phyloP scores from a whole-genome alignment of 2,113 vertebrate genomes.

The Crotalus tigris region DNA sequence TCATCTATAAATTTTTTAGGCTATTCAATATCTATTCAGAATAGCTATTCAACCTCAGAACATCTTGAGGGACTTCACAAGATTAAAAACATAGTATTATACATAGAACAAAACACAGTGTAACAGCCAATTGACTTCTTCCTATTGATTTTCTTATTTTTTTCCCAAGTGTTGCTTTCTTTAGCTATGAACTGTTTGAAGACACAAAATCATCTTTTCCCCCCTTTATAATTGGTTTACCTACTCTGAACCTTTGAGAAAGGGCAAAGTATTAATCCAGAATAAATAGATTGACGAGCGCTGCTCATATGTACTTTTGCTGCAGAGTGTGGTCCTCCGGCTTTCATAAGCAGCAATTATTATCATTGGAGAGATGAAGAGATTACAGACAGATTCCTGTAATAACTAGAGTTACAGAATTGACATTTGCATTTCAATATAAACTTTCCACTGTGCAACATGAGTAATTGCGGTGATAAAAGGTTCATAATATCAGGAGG shows the following conservation, averaged over 20 bases:
- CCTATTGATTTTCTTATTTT: not conserved
- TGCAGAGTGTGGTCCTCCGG: not conserved
- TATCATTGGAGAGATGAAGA: slow-evolving; percentile 2
- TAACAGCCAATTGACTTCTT: not conserved
- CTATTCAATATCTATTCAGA: not conserved
- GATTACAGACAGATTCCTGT: slow-evolving; percentile 14
- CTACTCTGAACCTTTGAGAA: not conserved
- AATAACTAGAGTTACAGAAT: slow-evolving; percentile 12
- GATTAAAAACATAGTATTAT: not conserved
- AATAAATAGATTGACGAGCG: not conserved
- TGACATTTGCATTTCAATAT: slow-evolving; percentile 52
- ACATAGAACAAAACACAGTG: not conserved
- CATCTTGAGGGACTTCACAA: not conserved
- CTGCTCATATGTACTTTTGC: not conserved
- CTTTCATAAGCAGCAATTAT: not conserved
- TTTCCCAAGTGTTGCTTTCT: not conserved
- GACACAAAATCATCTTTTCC: not conserved
- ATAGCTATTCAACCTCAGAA: not conserved
- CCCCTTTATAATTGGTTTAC: not conserved
- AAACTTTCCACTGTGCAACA: slow-evolving; percentile 54
- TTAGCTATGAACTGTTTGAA: not conserved
- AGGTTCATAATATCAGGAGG: slow-evolving; percentile 39
- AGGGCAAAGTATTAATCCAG: not conserved
- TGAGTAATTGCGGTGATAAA: slow-evolving; percentile 56
- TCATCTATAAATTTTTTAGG: not conserved